These are phyloP conservation scores for Phataginus tetradactyla DNA, from an alignment of 2,797 vertebrate genomes.

Conservation along the genomic window DNA sequence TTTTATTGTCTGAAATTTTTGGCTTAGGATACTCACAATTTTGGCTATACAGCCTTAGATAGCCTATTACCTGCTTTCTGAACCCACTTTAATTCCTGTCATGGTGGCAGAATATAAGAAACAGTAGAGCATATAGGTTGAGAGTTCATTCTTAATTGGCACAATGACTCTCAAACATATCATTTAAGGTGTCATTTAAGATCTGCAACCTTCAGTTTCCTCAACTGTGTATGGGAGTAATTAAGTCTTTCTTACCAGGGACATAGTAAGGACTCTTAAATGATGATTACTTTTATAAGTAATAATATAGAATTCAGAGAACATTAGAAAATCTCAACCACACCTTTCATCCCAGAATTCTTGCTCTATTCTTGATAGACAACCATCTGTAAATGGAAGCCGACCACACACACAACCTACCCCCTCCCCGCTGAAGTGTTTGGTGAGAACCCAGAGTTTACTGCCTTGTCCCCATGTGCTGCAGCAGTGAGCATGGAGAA, in stretches of 20 bases:
- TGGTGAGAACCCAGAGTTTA: background rate
- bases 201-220: background rate
- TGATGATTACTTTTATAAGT: background rate
- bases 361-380: background rate
- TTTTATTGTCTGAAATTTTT: slow-evolving; percentile 9
- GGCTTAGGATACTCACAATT: background rate
- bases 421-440: background rate
- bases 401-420: background rate
- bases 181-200: background rate
- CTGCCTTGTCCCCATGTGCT: background rate
- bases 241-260: background rate
- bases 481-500: background rate
- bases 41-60: background rate
- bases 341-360: background rate
- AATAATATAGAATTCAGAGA: background rate
- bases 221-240: background rate
- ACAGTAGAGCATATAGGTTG: background rate
- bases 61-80: background rate
- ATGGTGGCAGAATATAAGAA: background rate
- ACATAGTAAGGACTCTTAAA: background rate
- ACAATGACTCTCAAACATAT: background rate
- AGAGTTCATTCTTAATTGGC: background rate
- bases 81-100: background rate
- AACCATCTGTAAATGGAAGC: background rate
- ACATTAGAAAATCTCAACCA: background rate